Evolutionary conservation across 2,113 vertebrate species (phyloP), one percentile per base, ranked within the genome.

Genomic region (Gobiocypris rarus): DNA sequence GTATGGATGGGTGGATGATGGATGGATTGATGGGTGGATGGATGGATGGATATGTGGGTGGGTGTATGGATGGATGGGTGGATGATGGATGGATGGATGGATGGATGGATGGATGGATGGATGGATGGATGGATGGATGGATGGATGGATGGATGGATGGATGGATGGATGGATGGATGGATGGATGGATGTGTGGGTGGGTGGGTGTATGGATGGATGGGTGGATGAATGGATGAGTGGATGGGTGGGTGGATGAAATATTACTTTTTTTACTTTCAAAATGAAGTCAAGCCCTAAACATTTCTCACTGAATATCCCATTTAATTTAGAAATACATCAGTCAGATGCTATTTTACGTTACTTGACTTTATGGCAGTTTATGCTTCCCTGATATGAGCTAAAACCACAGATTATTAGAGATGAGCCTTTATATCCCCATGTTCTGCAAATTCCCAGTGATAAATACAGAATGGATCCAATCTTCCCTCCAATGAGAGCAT

Each of bases 351-450:
- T 24, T 8, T 71, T 69, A n/a, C n/a, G n/a, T n/a, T n/a, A 38
- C 38, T 14, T 43, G 41, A 15, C 69, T 45, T 31, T 7, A 34
- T 54, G 50, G 24, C 71, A 75, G 71, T 52, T 52, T 15, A 52
- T 52, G 45, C 17, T 56, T 76, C 24, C 50, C 28, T 76, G 26
- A 56, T 56, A 54, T n/a, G 74, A 56, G 28, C 74, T 34, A 56
- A 54, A 54, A 54, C 26, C 50, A 75, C 48, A 76, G 74, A 76
- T 38, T 76, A 76, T 54, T 56, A 54, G 28, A 76, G 74, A 76
- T 56, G 74, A 76, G 74, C 74, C 74, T 76, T 75, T 76, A 56
- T 56, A 76, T 76, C 74, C 50, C 28, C 9, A 8, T 75, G 48
- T 76, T 76, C 74, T 56, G 28, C 1, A 19, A 76, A 76, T 76